Evolutionary conservation across 2,797 vertebrate species (phyloP).

Genomic region (Austrolebias charrua): DNA sequence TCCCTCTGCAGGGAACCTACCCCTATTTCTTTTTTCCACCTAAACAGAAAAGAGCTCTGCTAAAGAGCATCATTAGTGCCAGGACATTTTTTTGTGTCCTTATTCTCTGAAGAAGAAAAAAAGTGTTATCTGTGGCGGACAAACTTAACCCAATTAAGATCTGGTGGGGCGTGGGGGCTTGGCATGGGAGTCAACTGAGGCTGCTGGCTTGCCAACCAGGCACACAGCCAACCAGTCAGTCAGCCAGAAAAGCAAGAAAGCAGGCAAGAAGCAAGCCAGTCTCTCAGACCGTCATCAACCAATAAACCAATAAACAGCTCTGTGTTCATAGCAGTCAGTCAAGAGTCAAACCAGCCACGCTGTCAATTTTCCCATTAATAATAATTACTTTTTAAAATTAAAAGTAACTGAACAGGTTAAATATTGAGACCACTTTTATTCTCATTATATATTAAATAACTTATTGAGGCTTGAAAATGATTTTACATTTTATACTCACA

Average conservation of each 20-base stretch:
- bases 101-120: constrained; percentile 82
- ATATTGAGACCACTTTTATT: no score
- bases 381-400: no score
- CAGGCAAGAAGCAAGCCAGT: constrained; percentile 47
- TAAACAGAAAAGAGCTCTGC: constrained; percentile 79
- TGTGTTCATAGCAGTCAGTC: constrained; percentile 21
- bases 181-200: constrained; percentile 71
- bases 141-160: constrained; percentile 89
- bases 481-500: no score
- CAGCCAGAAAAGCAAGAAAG: constrained; percentile 50
- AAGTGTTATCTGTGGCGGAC: constrained; percentile 86
- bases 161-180: constrained; percentile 79
- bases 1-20: constrained; percentile 75
- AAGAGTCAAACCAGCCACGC: neutral
- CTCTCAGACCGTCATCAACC: constrained; percentile 46
- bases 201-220: constrained; percentile 70
- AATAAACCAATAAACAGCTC: constrained; percentile 34
- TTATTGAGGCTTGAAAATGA: no score
- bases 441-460: no score
- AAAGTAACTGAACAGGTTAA: no score
- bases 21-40: constrained; percentile 82
- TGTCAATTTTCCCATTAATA: no score
- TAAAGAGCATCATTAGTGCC: constrained; percentile 83
- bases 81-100: constrained; percentile 64
- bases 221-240: constrained; percentile 53